Percentiles rank a stretch among this genome's conserved stretches.
Evolutionary conservation across 2,113 vertebrate species (phyloP).

Genomic region (Pygoscelis antarcticus): DNA sequence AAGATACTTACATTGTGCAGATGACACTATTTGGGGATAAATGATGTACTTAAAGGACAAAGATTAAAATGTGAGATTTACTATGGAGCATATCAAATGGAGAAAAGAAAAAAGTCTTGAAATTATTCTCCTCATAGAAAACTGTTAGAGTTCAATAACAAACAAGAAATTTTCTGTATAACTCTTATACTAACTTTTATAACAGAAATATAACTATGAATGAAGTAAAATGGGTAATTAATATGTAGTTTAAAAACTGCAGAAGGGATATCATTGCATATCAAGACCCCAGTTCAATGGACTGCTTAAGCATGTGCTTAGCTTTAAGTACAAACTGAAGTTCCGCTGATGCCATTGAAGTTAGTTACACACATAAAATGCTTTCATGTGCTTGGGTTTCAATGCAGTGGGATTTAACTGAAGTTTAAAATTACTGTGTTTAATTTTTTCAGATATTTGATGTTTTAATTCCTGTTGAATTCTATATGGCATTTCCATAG

Average conservation of each 20-base stretch:
- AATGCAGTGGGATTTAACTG: background rate
- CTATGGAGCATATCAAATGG: background rate
- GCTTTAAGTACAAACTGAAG: background rate
- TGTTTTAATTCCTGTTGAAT: background rate
- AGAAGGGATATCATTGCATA: background rate
- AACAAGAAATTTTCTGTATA: background rate
- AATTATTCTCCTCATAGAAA: background rate
- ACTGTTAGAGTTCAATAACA: rapidly evolving
- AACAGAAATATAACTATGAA: background rate
- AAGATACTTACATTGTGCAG: background rate
- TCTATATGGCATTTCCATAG: background rate
- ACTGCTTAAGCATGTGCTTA: background rate
- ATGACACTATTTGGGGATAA: background rate
- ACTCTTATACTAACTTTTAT: background rate
- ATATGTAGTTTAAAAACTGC: background rate
- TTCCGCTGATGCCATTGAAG: background rate
- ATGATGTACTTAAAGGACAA: background rate
- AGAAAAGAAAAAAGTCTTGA: background rate
- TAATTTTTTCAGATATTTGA: background rate
- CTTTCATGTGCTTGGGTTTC: background rate
- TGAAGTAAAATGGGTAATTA: background rate
- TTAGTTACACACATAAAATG: background rate
- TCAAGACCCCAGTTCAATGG: background rate
- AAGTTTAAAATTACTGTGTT: background rate
- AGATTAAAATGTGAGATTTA: background rate